Conservation (phyloP, 2,888 invertebrate species). For the Drosophila tanythrix region DNA sequence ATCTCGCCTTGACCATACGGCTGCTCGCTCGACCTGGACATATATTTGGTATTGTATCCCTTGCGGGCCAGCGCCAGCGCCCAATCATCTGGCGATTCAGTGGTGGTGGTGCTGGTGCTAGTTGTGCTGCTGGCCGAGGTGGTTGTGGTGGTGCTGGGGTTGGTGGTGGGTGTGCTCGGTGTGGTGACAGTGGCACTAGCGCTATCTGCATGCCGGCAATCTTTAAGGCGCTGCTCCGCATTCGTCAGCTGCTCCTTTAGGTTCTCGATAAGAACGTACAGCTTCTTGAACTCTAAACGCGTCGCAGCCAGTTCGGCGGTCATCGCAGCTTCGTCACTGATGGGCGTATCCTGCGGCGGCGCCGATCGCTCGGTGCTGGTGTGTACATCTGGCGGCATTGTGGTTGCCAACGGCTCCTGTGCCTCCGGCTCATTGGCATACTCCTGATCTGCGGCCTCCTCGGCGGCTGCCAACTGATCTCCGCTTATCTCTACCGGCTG, state of each 20-base stretch:
- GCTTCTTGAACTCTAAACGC: slow-evolving; percentile 41
- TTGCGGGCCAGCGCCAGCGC: slow-evolving; percentile 63
- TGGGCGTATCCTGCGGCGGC: slow-evolving; percentile 7
- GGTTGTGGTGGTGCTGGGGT: slow-evolving; percentile 6
- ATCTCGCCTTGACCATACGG: slow-evolving; percentile 52
- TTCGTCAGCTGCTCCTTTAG: slow-evolving; percentile 34
- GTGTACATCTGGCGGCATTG: background rate
- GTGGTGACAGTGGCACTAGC: background rate
- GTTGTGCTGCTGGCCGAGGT: slow-evolving; percentile 5
- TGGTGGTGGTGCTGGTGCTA: slow-evolving; percentile 7
- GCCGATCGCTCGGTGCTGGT: slow-evolving; percentile 3
- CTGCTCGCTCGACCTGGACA: slow-evolving; percentile 62
- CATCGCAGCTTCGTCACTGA: slow-evolving; percentile 3
- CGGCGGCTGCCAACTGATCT: slow-evolving; percentile 44
- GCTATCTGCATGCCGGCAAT: slow-evolving; percentile 15
- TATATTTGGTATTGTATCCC: slow-evolving; percentile 70
- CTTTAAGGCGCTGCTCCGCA: slow-evolving; percentile 32
- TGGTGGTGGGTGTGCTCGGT: background rate
- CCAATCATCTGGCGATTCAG: slow-evolving; percentile 53
- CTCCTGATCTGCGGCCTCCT: slow-evolving; percentile 12
- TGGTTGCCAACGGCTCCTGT: background rate
- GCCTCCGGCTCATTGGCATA: slow-evolving; percentile 6
- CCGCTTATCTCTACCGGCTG: slow-evolving; percentile 75
- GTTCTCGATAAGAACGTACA: slow-evolving; percentile 38
- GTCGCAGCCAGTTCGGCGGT: slow-evolving; percentile 19